Conservation (phyloP, 2,113 vertebrate species). For the Myiopsitta monachus region DNA sequence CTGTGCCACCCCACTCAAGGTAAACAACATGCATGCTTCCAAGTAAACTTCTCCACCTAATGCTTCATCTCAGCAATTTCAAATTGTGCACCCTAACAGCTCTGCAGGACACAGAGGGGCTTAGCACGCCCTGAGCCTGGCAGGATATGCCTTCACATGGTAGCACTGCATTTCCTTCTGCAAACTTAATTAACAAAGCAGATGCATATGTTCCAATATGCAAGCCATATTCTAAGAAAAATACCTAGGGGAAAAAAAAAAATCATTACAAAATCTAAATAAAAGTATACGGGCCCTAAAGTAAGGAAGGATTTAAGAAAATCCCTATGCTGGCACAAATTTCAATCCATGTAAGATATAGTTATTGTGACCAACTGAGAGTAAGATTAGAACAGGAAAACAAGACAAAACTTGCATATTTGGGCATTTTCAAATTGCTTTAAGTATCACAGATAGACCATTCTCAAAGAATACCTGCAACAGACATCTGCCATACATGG, state of each 20-base stretch:
- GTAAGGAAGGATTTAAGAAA: background rate
- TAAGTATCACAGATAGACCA: background rate
- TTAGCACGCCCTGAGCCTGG: background rate
- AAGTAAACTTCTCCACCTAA: background rate
- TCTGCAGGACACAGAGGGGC: background rate
- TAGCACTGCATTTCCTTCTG: background rate
- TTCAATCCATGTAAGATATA: background rate
- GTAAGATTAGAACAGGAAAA: background rate
- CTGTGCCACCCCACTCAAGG: background rate
- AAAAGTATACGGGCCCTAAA: background rate
- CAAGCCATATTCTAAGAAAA: background rate
- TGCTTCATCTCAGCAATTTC: background rate
- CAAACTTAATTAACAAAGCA: background rate
- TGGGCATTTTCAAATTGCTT: background rate
- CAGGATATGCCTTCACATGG: rapidly evolving
- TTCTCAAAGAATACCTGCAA: background rate
- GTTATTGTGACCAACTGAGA: background rate
- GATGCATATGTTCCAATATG: background rate
- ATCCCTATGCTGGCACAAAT: background rate
- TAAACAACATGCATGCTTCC: background rate
- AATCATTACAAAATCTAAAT: background rate
- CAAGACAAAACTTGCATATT: background rate
- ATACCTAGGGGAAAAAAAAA: background rate
- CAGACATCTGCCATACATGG: background rate
- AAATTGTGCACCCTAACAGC: background rate